phyloP scores from a whole-genome alignment of 2,113 vertebrate genomes.

The Pomatorhinus ruficollis region DNA sequence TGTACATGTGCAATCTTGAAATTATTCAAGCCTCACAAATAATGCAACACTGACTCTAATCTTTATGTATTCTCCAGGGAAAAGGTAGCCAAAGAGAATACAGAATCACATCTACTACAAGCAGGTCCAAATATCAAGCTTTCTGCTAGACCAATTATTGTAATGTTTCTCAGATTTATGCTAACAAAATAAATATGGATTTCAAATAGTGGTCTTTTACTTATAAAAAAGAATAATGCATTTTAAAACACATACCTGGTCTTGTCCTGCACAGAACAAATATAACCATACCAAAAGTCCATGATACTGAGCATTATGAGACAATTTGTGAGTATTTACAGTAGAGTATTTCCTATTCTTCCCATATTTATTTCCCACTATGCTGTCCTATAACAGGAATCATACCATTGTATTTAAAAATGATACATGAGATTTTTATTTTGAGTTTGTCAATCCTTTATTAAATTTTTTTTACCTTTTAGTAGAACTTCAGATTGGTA shows the following conservation, averaged over 20 bases:
- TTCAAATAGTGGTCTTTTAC: not conserved
- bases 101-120: not conserved
- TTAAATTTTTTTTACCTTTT: not conserved
- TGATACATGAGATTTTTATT: not conserved
- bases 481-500: not conserved
- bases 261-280: not conserved
- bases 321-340: not conserved
- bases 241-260: not conserved
- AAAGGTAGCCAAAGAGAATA: not conserved
- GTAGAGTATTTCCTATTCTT: not conserved
- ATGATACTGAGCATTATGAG: not conserved
- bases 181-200: not conserved
- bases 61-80: not conserved
- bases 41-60: not conserved
- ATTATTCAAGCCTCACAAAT: not conserved
- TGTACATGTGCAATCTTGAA: not conserved
- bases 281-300: not conserved
- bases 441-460: not conserved
- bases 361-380: not conserved
- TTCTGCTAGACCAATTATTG: not conserved
- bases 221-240: not conserved
- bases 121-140: not conserved
- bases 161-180: not conserved
- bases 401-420: not conserved
- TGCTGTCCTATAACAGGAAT: not conserved